Base-by-base conservation (phyloP, 37 sponge, comb jelly and placozoan species). In the Aphrocallistes beatrix region DNA sequence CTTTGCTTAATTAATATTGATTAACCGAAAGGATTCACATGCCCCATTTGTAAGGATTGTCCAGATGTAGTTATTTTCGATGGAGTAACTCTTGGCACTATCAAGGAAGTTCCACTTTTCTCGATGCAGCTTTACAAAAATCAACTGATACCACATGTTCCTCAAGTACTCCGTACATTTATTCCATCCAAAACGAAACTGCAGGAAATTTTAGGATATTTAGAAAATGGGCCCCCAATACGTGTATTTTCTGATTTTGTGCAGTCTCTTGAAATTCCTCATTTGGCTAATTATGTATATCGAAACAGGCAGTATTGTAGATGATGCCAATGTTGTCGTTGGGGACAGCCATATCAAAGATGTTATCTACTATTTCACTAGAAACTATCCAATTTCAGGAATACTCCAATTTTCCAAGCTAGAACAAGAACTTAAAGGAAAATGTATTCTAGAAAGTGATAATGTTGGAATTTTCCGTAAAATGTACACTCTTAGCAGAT, bases 31-130 rank as follows among this genome's bases (percentile, higher is more conserved):
- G n/a, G 75, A 25, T 60, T 60, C 75, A 60, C 75, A 60, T 28
- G 75, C n/a, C 75, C 75, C n/a, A 60, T 60, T 60, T 32, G 75
- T 13, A 60, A 60, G n/a, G 75, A 60, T 30, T 60, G n/a, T 30
- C 75, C 75, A 25, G 75, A 60, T 60, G 75, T 60, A 25, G 75
- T 60, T 60, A 60, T 60, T 30, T 60, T 60, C 34, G 75, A 60
- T 60, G 34, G 75, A 60, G n/a, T 60, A 60, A 60, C 75, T 60
- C 75, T 60, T 60, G 34, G 75, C 6, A 60, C 6, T 60, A 60
- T 60, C n/a, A 60, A 60, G 21, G 75, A 60, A 60, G n/a, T 60
- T 21, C 75, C 75, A 25, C 75, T 30, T 25, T 60, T 30, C 25
- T 19, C 28, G 10, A 60, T 60, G n/a, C 6, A 32, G 75, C n/a